Percentiles rank a stretch among this genome's conserved stretches.
These are phyloP conservation scores for Halisarca cf. caerulea DNA, from an alignment of 37 sponge, comb jelly and placozoan genomes.

Conservation along the genomic window DNA sequence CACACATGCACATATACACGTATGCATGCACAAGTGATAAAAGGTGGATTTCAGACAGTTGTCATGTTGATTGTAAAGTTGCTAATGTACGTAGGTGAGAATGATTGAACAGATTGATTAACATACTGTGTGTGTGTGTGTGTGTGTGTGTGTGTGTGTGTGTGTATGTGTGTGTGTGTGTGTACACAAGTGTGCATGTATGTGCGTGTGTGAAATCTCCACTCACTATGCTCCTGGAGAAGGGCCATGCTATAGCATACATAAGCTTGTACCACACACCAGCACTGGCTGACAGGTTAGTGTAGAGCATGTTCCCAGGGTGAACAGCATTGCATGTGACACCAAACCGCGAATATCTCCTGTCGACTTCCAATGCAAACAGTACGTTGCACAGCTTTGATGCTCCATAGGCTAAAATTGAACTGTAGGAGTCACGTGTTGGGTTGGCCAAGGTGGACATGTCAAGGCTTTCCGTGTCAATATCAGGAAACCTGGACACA, in stretches of 20 bases:
- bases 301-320: constrained; percentile 83
- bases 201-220: neutral
- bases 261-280: constrained; percentile 46
- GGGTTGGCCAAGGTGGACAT: constrained; percentile 45
- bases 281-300: constrained; percentile 45
- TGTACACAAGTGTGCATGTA: neutral
- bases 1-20: too few species aligned
- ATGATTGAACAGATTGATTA: neutral
- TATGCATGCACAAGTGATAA: too few species aligned
- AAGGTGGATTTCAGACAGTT: too few species aligned
- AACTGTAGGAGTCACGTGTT: constrained; percentile 35
- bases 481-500: constrained; percentile 69
- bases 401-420: constrained; percentile 81
- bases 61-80: neutral
- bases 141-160: constrained; percentile 1
- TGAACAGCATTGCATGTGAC: constrained; percentile 75
- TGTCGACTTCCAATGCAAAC: constrained; percentile 68
- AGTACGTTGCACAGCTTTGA: constrained; percentile 89
- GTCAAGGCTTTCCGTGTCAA: constrained; percentile 30
- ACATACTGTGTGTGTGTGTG: too few species aligned
- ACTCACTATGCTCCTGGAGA: constrained; percentile 83
- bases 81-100: too few species aligned
- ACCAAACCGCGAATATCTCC: constrained; percentile 38
- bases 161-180: neutral
- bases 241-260: constrained; percentile 55